Percentiles rank a stretch among this genome's conserved stretches.
These are phyloP conservation scores for Halictus ligatus DNA, from an alignment of 2,888 invertebrate genomes.

Conservation along the genomic window DNA sequence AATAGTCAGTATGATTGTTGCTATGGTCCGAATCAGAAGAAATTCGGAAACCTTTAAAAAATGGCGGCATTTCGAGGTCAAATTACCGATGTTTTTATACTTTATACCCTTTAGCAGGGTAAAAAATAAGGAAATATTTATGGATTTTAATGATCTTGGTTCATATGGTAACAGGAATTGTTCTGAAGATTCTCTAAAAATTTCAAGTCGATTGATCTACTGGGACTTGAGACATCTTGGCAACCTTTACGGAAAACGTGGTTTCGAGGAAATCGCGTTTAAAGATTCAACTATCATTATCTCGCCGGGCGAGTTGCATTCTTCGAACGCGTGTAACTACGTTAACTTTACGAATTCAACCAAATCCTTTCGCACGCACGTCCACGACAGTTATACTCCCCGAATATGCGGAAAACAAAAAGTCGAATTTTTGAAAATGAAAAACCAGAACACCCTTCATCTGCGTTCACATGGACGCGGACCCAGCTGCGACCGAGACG, in stretches of 20 bases:
- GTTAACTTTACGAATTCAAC: no score
- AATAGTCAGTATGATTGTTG: neutral
- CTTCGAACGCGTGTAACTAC: no score
- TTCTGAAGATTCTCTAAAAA: neutral
- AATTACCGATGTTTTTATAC: no score
- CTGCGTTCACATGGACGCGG: neutral
- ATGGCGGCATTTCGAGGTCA: no score
- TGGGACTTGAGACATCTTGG: neutral
- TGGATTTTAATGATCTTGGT: neutral
- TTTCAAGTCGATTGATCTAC: no score
- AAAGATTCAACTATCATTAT: neutral
- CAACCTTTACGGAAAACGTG: no score
- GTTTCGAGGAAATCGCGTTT: no score
- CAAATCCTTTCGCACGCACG: no score
- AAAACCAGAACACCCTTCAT: neutral
- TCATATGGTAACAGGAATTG: neutral
- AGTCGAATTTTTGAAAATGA: neutral
- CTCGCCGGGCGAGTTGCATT: neutral
- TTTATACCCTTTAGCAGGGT: neutral
- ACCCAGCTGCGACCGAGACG: conserved; percentile 41
- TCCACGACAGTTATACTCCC: no score
- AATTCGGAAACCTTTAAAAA: no score
- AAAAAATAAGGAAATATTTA: neutral
- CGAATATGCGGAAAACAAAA: neutral
- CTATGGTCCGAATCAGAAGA: neutral